Evolutionary conservation across 2,797 vertebrate genomes (phyloP).

Genomic region (Poecilia velifera): DNA sequence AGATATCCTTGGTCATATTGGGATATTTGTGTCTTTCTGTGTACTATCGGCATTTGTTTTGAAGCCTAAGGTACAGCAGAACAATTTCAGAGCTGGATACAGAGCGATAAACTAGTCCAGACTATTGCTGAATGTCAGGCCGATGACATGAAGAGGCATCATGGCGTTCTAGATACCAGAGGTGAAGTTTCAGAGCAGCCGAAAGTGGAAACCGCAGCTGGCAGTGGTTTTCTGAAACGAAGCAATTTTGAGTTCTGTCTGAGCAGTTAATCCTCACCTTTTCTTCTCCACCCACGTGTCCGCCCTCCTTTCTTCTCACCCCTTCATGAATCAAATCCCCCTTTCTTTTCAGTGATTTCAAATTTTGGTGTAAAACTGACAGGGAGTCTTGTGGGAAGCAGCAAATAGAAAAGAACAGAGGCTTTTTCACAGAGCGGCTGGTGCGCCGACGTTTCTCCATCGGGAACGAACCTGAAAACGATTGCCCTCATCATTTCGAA

Average conservation of each 20-base stretch:
- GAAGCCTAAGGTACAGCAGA: background rate
- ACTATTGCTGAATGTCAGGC: slow-evolving; percentile 18
- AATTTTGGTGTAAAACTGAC: slow-evolving; percentile 57
- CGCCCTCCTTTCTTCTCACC: slow-evolving; percentile 14
- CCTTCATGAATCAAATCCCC: slow-evolving; percentile 42
- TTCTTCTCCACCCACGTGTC: slow-evolving; percentile 16
- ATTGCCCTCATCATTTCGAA: slow-evolving; percentile 45
- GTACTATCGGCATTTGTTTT: background rate
- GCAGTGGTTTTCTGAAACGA: slow-evolving; percentile 36
- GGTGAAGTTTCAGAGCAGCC: slow-evolving; percentile 2
- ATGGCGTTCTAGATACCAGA: slow-evolving; percentile 14
- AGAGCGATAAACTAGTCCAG: slow-evolving; percentile 1
- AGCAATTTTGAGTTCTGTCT: slow-evolving; percentile 41
- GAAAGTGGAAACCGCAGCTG: slow-evolving; percentile 22
- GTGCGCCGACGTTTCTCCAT: slow-evolving; percentile 33
- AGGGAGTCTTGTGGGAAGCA: slow-evolving; percentile 47
- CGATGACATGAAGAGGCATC: slow-evolving; percentile 14
- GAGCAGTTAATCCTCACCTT: slow-evolving; percentile 33
- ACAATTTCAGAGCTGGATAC: background rate
- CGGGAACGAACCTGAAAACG: slow-evolving; percentile 45
- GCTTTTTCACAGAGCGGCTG: slow-evolving; percentile 16
- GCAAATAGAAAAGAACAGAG: slow-evolving; percentile 61
- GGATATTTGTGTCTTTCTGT: background rate
- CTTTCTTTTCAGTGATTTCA: slow-evolving; percentile 16
- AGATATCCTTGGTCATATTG: too few species aligned